A percentile compares a stretch with the other conserved stretches of the same genome.
Evolutionary conservation across 2,888 invertebrate genomes (phyloP).

Genomic region (Nineta flava): DNA sequence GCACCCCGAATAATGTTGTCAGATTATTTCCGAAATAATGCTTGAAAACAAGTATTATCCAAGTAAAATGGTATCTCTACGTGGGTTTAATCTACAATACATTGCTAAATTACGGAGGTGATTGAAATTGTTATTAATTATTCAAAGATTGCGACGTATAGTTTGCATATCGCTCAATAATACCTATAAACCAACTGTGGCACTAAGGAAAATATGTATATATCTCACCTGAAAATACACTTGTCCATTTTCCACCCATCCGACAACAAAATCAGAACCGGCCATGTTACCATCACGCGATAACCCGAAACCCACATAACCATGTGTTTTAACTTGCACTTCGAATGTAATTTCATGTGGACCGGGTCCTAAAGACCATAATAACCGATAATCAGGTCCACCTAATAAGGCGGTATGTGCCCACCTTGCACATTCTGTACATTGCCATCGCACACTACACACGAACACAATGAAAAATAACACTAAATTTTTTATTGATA

Average conservation of each 20-base stretch:
- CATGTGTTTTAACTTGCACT: constrained; percentile 65
- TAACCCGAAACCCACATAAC: constrained; percentile 79
- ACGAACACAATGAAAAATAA: neutral
- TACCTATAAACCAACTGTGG: too few relatives aligned
- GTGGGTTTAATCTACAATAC: too few relatives aligned
- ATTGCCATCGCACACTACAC: neutral
- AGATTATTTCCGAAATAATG: too few relatives aligned
- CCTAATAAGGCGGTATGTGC: constrained; percentile 34
- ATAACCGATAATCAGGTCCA: constrained; percentile 36
- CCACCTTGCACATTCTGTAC: constrained; percentile 23
- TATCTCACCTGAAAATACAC: constrained; percentile 68
- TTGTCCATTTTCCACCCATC: constrained; percentile 73
- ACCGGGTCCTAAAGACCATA: constrained; percentile 57
- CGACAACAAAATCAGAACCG: constrained; percentile 75
- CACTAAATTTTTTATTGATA: neutral
- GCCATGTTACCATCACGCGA: constrained; percentile 63
- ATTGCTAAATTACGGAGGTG: too few relatives aligned
- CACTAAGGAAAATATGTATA: too few relatives aligned
- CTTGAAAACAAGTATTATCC: too few relatives aligned
- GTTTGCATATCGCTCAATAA: too few relatives aligned
- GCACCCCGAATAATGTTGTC: too few relatives aligned
- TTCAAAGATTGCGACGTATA: too few relatives aligned
- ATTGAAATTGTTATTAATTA: too few relatives aligned
- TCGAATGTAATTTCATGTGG: constrained; percentile 66
- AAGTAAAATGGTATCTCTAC: too few relatives aligned